Percentiles rank a stretch among this genome's conserved stretches.
phyloP scores from a whole-genome alignment of 2,888 invertebrate genomes.

The Nomada hirtipes region DNA sequence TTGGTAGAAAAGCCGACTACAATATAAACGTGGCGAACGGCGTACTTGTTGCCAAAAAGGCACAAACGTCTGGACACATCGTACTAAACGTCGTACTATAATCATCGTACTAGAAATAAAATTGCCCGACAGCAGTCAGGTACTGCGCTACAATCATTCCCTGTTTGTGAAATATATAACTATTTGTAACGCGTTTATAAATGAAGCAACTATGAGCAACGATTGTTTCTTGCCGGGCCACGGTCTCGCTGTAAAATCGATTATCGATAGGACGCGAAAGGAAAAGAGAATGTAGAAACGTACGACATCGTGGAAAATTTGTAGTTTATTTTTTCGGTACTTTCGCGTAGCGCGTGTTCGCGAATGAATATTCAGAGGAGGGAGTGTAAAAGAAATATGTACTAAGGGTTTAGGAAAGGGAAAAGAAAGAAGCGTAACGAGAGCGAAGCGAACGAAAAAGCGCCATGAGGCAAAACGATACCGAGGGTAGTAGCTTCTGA shows the following conservation, averaged over 20 bases:
- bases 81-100: conserved; percentile 30
- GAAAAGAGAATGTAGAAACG: conserved; percentile 10
- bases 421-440: conserved; percentile 62
- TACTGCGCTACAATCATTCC: conserved; percentile 33
- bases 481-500: conserved; percentile 74
- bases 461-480: conserved; percentile 66
- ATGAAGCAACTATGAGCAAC: neutral
- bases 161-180: too few species aligned
- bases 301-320: conserved; percentile 5
- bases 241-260: conserved; percentile 18
- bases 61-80: neutral
- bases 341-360: conserved; percentile 33
- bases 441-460: conserved; percentile 26
- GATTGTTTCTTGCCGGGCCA: conserved; percentile 26
- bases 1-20: conserved; percentile 21
- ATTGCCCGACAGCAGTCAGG: conserved; percentile 47
- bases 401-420: conserved; percentile 43
- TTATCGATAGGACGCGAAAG: neutral
- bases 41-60: neutral
- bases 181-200: too few species aligned
- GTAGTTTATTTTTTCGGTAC: conserved; percentile 25
- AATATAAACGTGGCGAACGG: neutral
- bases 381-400: conserved; percentile 23
- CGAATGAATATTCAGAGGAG: conserved; percentile 8
- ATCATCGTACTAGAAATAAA: neutral